Base-by-base conservation (phyloP, 1,140 invertebrate genomes). In the Procambarus clarkii region DNA sequence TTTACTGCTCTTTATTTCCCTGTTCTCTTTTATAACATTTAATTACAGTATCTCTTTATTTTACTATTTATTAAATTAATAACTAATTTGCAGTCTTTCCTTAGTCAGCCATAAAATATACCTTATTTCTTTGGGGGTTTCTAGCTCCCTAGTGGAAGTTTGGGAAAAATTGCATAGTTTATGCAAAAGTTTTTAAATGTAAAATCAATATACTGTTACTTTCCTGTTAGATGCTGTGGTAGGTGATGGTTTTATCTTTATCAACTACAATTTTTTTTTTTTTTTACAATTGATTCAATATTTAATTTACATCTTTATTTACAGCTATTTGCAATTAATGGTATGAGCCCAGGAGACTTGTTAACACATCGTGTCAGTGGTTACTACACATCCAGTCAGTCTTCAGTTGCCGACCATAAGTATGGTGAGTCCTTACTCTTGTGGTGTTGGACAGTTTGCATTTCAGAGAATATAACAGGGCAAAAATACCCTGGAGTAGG, bases 331-430 rank as follows among this genome's bases (percentile, higher is more conserved):
- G 95, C 96, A 54, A 95, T 96, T 93, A 97, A 96, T 94, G 96
- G 96, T 80, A 95, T 97, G 91, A 95, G 96, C n/a, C 97, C 97
- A 94, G 96, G 96, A 76, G 97, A 97, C 89, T 95, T 97, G 83
- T 95, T 97, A 92, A 96, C 96, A 78, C 97, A 98, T 92, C 95
- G 97, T 24, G 97, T 97, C 0, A 98, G 97, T 46, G 97, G 97
- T 7, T 98, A 98, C 94, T 98, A 97, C 93, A 98, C 97, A n/a
- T 96, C 96, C 81, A 97, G 96, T 94, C 96, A 96, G 64, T 96
- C 96, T 5, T 97, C 96, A 4, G 94, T 97, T 50, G 81, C 79
- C 78, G 92, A 83, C 83, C 92, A 91, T 76, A 86, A 83, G 79
- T 86, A 76, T 78, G 86, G 93, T 92, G 46, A 87, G 86, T 93